Base-by-base conservation (phyloP, 2,888 invertebrate species). In the Ferdinandea cuprea region DNA sequence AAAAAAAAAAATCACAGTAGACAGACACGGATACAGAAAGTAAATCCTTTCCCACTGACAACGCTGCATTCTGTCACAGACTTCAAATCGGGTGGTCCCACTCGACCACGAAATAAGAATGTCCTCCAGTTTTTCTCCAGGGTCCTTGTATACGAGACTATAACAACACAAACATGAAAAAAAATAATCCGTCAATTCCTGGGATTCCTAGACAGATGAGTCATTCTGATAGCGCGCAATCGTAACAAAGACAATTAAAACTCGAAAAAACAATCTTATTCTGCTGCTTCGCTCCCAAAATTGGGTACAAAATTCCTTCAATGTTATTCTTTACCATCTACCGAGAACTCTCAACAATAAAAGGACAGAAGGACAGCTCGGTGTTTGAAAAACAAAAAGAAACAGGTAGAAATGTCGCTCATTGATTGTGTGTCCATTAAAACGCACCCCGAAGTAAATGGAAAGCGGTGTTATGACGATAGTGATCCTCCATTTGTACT, bases 131-230 rank as follows among this genome's bases (percentile, higher is more conserved):
- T 74, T 58, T 69, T 58, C 44, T 63, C 19, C n/a, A 17, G 11
- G 63, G 42, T 59, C 76, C 76, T 71, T 69, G 46, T 46, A n/a
- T 40, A 35, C 9, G 7, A n/a, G 21, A 40, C 21, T 63, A 56
- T 37, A 46, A 63, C 69, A 65, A 76, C 42, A 59, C 25, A 68
- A 56, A 58, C 40, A 6, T 32, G 65, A 66, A 30, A 30, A 52
- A 66, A 81, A 81, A 59, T 81, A 81, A 81, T 81, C 81, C 77
- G 71, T 81, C 77, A 77, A 77, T 81, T 83, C 78, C 68, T 56
- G 68, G 78, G 78, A 83, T 83, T 78, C 68, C 66, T 83, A 83
- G 83, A 83, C 83, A 83, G 83, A 83, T 83, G 83, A 83, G 78
- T 83, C 83, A 83, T 61, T 72, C 54, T 46, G 78, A 83, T 83